Base-by-base conservation (phyloP, 2,113 vertebrate genomes). In the Sinosuthora webbiana region DNA sequence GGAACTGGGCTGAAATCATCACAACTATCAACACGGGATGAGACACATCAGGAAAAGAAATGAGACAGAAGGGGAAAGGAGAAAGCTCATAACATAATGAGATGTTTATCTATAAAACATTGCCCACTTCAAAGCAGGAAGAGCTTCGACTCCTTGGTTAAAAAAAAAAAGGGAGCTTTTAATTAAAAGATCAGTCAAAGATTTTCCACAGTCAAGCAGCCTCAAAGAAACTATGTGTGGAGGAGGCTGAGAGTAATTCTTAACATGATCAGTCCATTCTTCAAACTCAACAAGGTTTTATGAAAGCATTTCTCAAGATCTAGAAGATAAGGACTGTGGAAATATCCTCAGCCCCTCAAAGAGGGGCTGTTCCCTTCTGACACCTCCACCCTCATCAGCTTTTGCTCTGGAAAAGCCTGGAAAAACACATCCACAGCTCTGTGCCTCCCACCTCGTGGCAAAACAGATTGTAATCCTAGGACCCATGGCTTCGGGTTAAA, bases 121-220 rank as follows among this genome's bases (percentile, higher is more conserved):
- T 90, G 90, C 93, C 92, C 93, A 95, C 93, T 97, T 96, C 93
- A 97, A 95, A 96, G 95, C 55, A 84, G 56, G 56, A 89, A 90
- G 60, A 77, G 68, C 76, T 89, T 90, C 39, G 15, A 74, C 47
- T 83, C 53, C 71, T 59, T 67, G 35, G 53, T 79, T 86, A 41
- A 41, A 41, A 5, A 20, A 89, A 74, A 45, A 76, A 70, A 65
- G 45, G 27, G 3, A 19, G 55, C 74, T 94, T 95, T 94, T 96
- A 95, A 96, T 96, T 95, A 95, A 96, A 96, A 89, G 90, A 96
- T 90, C 93, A 96, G 92, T 89, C 85, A 90, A 89, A 92, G 73
- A 89, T 79, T 90, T 94, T 93, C 86, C 95, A 88, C 59, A 93
- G 90, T 77, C 88, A 91, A 94, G 65, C 75, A 78, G 88, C 56